Evolutionary conservation across 2,113 vertebrate species (phyloP).

Genomic region (Heterochromis multidens): DNA sequence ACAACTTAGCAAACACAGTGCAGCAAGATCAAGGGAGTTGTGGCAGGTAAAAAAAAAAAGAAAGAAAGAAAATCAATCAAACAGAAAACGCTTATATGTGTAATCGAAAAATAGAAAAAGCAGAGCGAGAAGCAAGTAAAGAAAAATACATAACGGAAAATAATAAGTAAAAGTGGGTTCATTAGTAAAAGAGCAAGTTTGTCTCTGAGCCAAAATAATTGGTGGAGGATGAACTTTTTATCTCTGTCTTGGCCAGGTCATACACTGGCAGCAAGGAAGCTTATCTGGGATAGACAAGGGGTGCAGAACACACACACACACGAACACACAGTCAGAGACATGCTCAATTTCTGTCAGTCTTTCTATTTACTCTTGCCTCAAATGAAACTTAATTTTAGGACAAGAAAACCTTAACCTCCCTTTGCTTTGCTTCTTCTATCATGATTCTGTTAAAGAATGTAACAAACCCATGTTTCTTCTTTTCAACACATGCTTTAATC

Average conservation of each 20-base stretch:
- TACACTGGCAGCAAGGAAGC: slow-evolving; percentile 16
- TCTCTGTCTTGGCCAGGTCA: slow-evolving; percentile 19
- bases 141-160: fast-evolving
- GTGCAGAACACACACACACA: background rate
- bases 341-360: background rate
- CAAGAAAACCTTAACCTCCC: background rate
- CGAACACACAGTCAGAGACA: background rate
- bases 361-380: background rate
- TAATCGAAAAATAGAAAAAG: background rate
- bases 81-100: background rate
- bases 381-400: background rate
- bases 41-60: background rate
- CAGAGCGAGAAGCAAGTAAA: background rate
- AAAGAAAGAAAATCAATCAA: fast-evolving
- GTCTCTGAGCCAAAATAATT: slow-evolving; percentile 7
- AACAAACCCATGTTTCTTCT: background rate
- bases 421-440: background rate
- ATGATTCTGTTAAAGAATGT: background rate
- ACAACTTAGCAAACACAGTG: fast-evolving
- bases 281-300: slow-evolving; percentile 22
- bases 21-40: background rate
- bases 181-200: background rate
- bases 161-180: background rate
- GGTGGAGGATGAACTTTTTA: slow-evolving; percentile 27
- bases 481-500: background rate